phyloP scores from a whole-genome alignment of 2,888 invertebrate species.

The Athripsodes cinereus region DNA sequence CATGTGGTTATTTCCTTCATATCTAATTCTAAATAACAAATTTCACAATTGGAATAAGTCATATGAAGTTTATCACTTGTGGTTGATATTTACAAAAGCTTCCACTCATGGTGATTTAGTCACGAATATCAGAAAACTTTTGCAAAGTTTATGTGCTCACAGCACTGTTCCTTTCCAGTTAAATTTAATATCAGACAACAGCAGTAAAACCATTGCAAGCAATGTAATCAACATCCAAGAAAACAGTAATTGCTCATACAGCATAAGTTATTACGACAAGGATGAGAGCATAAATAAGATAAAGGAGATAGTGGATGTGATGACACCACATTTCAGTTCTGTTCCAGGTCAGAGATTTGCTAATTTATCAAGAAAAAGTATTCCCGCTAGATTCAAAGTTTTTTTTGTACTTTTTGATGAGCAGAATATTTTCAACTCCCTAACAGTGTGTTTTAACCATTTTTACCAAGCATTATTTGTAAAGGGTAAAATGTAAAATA shows the following conservation, averaged over 20 bases:
- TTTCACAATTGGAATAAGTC: neutral
- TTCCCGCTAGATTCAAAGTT: too few species aligned
- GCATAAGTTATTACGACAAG: neutral
- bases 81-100: neutral
- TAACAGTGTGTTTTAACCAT: too few species aligned
- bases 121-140: neutral
- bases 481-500: too few species aligned
- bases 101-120: neutral
- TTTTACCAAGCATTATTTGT: too few species aligned
- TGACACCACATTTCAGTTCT: neutral
- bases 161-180: neutral
- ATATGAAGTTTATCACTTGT: neutral
- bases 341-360: neutral
- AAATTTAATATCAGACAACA: neutral
- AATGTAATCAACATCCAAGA: neutral
- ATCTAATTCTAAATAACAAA: neutral
- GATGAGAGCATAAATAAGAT: neutral
- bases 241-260: neutral
- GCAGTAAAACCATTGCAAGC: neutral
- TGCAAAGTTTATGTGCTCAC: neutral
- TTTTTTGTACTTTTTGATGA: too few species aligned
- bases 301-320: neutral
- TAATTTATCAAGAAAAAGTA: too few species aligned
- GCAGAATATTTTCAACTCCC: neutral
- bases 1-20: neutral